Evolutionary conservation across 2,888 invertebrate genomes (phyloP), one percentile per base, ranked within the genome.

Genomic region (Polydrusus cervinus): DNA sequence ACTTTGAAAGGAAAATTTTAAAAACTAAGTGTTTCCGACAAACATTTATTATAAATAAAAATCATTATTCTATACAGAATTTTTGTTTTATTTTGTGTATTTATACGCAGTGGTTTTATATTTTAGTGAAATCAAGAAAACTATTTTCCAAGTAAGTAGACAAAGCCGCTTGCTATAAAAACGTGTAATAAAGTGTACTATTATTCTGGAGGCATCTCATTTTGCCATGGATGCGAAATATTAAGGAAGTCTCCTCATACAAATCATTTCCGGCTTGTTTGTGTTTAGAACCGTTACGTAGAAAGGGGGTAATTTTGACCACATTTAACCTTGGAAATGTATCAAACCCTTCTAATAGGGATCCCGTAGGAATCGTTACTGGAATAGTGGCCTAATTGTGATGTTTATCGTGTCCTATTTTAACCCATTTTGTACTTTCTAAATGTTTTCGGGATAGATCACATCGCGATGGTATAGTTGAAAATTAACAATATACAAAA

Each of bases 371-470:
- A 60, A 38, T 60, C 38, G 38, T 38, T 16, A 60, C 57, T 38
- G 38, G 57, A 60, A 60, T 60, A 38, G 38, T 60, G 16, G 57
- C 18, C 38, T 60, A 60, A 60, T 60, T 60, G 38, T 60, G 57
- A 60, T 60, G 57, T 60, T 60, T 60, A 60, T 60, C 57, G 57
- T 5, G 38, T 18, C 38, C 38, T 18, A 60, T 38, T 60, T 18
- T 10, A 38, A 11, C 57, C 57, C 16, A 60, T 60, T 18, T 16
- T 60, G 57, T 60, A 60, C 57, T 60, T 60, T 60, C 57, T 60
- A 60, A 60, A 60, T 60, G 57, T 60, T 38, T 60, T 60, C 40
- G 57, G 57, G 57, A 60, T 60, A 60, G 57, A 60, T 60, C 38
- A 60, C 57, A 60, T 60, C 16, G 34, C 38, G 38, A 9, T 14